phyloP scores from a whole-genome alignment of 1,140 invertebrate species.

The Bombus haemorrhoidalis region DNA sequence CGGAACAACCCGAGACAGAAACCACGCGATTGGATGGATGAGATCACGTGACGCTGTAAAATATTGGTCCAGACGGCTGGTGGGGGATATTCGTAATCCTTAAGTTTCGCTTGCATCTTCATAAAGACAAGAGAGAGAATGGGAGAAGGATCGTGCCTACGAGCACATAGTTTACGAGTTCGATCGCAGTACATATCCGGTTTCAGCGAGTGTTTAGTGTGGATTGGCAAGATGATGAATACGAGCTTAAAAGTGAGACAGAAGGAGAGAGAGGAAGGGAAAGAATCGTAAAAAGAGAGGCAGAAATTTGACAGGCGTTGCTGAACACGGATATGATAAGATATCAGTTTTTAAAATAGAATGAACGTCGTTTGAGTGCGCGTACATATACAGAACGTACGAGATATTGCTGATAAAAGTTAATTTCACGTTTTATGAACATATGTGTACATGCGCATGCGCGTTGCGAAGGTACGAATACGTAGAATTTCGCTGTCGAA shows the following conservation, averaged over 20 bases:
- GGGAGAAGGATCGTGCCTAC: slow-evolving; percentile 8
- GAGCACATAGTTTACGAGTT: slow-evolving; percentile 29
- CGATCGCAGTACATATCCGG: slow-evolving; percentile 29
- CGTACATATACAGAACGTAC: slow-evolving; percentile 24
- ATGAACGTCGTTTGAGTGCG: slow-evolving; percentile 25
- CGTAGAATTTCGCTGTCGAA: slow-evolving; percentile 17
- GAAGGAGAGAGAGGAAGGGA: background rate
- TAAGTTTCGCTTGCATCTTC: slow-evolving; percentile 18
- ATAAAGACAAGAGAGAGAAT: slow-evolving; percentile 23
- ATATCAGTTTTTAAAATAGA: slow-evolving; percentile 8
- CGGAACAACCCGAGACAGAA: background rate
- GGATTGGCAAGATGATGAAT: background rate
- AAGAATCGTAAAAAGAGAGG: background rate
- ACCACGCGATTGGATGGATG: background rate
- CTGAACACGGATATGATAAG: background rate
- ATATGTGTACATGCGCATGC: slow-evolving; percentile 41
- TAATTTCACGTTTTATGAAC: slow-evolving; percentile 23
- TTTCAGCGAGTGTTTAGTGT: slow-evolving; percentile 36
- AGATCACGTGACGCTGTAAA: background rate
- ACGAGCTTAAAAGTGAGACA: slow-evolving; percentile 1
- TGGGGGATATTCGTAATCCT: slow-evolving; percentile 12
- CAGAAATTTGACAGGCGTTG: background rate
- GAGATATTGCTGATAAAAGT: slow-evolving; percentile 25
- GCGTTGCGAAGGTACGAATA: slow-evolving; percentile 4
- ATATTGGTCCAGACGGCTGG: slow-evolving; percentile 5